Conservation (phyloP, 2,797 vertebrate genomes). For the Sebastes oblongus region DNA sequence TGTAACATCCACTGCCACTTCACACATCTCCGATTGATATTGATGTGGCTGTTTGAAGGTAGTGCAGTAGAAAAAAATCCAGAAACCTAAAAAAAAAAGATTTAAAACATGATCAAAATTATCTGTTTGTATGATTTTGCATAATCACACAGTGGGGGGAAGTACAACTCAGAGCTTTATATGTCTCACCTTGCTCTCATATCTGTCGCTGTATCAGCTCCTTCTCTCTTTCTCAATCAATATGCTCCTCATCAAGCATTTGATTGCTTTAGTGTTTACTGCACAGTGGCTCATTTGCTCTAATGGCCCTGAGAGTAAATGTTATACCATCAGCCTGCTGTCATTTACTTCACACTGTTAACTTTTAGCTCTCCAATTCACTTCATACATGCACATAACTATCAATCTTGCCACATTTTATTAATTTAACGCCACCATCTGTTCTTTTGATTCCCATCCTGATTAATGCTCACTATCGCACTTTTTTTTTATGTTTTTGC, state of each 20-base stretch:
- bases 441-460: slow-evolving; percentile 44
- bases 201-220: slow-evolving; percentile 49
- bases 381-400: slow-evolving; percentile 56
- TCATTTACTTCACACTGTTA: slow-evolving; percentile 72
- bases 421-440: slow-evolving; percentile 56
- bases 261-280: slow-evolving; percentile 80
- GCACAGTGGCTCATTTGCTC: slow-evolving; percentile 77
- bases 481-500: slow-evolving; percentile 35
- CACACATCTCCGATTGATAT: slow-evolving; percentile 22
- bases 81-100: not conserved
- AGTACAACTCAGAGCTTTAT: not conserved
- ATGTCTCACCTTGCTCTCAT: slow-evolving; percentile 42
- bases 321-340: slow-evolving; percentile 72
- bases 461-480: slow-evolving; percentile 30
- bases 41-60: slow-evolving; percentile 30
- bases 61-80: not conserved
- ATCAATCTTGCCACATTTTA: slow-evolving; percentile 46
- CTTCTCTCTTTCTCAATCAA: slow-evolving; percentile 66
- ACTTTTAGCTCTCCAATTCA: slow-evolving; percentile 63
- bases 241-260: slow-evolving; percentile 75
- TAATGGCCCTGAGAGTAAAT: slow-evolving; percentile 76
- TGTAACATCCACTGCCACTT: not conserved
- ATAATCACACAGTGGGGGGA: not conserved
- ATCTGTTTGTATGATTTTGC: slow-evolving; percentile 8
- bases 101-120: not conserved